Percentiles rank a stretch among this genome's conserved stretches.
phyloP scores from a whole-genome alignment of 2,113 vertebrate species.

The Rostratula benghalensis region DNA sequence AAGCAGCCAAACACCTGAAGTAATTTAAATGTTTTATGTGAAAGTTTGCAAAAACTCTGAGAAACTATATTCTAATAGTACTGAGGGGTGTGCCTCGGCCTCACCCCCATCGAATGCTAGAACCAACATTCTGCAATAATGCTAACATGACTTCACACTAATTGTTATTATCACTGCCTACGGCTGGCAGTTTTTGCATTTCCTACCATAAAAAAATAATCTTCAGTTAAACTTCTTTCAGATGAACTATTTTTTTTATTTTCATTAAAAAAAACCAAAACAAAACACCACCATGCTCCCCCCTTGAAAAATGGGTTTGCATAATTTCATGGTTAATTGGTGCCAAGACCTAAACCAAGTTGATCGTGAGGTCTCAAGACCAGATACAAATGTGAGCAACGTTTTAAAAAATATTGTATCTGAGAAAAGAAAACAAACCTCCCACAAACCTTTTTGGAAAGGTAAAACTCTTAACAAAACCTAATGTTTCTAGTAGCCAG shows the following conservation, averaged over 20 bases:
- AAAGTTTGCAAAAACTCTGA: conserved; percentile 35
- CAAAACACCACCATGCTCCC: background rate
- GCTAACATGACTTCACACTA: background rate
- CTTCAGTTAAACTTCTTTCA: background rate
- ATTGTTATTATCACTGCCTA: background rate
- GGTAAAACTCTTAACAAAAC: background rate
- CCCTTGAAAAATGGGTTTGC: background rate
- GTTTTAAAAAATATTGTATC: background rate
- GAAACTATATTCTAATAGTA: conserved; percentile 41
- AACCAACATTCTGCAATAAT: background rate
- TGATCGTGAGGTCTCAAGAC: background rate
- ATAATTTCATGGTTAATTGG: background rate
- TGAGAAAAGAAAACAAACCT: background rate
- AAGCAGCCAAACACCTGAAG: conserved; percentile 37
- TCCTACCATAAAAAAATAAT: background rate
- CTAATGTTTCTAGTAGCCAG: background rate
- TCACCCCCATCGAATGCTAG: background rate
- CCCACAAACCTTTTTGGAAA: background rate
- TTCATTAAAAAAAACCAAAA: background rate
- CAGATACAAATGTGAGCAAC: background rate
- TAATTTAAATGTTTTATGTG: conserved; percentile 42
- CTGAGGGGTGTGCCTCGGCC: background rate
- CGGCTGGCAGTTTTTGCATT: background rate
- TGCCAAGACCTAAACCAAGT: background rate
- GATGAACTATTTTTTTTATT: background rate